Percentiles rank a stretch among this genome's conserved stretches.
Evolutionary conservation across 2,888 invertebrate genomes (phyloP).

Genomic region (Andrena bicolor): DNA sequence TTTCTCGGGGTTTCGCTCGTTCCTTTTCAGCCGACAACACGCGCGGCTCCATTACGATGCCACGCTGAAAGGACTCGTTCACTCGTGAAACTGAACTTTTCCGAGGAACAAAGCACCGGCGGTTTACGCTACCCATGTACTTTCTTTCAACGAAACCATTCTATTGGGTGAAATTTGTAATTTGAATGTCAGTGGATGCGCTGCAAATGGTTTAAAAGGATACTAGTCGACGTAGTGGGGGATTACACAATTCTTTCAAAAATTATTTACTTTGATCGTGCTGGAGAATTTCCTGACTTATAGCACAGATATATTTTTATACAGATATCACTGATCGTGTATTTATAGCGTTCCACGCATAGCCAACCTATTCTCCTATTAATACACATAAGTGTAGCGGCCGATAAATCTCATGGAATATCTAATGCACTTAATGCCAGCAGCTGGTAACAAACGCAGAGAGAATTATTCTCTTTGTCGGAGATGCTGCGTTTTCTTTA

Average conservation of each 20-base stretch:
- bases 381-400: not conserved
- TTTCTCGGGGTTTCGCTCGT: constrained; percentile 8
- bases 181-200: not conserved
- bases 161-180: not conserved
- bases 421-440: constrained; percentile 1
- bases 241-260: not conserved
- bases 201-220: not conserved
- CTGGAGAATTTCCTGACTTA: not conserved
- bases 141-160: not conserved
- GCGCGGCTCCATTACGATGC: not conserved
- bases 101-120: not conserved
- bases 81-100: constrained; percentile 10
- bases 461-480: not conserved
- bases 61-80: constrained; percentile 7
- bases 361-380: too few relatives aligned
- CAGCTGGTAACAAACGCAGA: not conserved
- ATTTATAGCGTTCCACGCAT: not conserved
- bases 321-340: not conserved
- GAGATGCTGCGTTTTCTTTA: not conserved
- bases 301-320: not conserved
- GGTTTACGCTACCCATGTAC: not conserved
- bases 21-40: constrained; percentile 9
- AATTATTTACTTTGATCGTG: not conserved
- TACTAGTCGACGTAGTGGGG: not conserved
- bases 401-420: not conserved